phyloP scores from a whole-genome alignment of 2,888 invertebrate genomes.

The Boloria euphrosyne region DNA sequence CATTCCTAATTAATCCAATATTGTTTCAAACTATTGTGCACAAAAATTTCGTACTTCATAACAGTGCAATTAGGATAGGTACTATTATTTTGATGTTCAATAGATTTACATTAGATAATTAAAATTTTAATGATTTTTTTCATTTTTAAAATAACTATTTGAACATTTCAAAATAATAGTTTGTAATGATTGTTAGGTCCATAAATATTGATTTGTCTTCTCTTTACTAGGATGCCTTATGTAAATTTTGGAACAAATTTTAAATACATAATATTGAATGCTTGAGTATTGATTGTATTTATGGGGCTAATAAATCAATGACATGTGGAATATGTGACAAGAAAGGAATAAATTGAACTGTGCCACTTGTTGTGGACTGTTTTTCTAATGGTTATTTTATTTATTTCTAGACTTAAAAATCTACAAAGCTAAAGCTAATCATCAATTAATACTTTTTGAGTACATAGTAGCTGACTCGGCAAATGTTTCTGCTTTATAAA shows the following conservation, averaged over 20 bases:
- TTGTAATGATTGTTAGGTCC: conserved; percentile 32
- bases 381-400: conserved; percentile 49
- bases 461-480: too few species aligned
- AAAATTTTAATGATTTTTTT: conserved; percentile 21
- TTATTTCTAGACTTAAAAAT: neutral
- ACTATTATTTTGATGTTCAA: conserved; percentile 28
- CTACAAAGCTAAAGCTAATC: too few species aligned
- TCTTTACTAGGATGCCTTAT: conserved; percentile 17
- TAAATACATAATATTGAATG: conserved; percentile 31
- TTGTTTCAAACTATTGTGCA: conserved; percentile 53
- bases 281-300: conserved; percentile 50
- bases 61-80: conserved; percentile 27
- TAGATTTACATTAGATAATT: conserved; percentile 27
- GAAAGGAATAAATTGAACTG: conserved; percentile 74
- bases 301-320: conserved; percentile 54
- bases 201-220: conserved; percentile 29
- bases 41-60: conserved; percentile 48
- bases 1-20: conserved; percentile 53
- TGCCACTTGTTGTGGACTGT: conserved; percentile 69
- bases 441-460: too few species aligned
- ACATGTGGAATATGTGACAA: conserved; percentile 50
- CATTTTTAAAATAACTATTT: conserved; percentile 24
- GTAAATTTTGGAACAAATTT: conserved; percentile 32
- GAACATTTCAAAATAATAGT: conserved; percentile 35
- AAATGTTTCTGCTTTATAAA: too few species aligned